Base-by-base conservation (phyloP, 2,888 invertebrate species). In the Hemistola chrysoprasaria region DNA sequence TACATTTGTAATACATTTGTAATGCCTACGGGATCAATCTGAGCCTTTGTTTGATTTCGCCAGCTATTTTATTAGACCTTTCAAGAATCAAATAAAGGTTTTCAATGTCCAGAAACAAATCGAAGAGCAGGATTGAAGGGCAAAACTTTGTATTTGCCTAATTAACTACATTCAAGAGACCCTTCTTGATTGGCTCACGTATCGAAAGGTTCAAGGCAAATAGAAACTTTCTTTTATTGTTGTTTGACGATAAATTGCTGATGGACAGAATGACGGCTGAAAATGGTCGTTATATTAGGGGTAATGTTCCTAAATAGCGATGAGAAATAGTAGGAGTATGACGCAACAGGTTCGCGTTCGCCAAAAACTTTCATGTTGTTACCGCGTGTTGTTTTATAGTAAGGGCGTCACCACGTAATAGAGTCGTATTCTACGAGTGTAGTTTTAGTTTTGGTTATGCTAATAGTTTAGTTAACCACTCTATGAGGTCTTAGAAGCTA, bases 121-220 rank as follows among this genome's bases (percentile, higher is more conserved):
- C 69, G 71, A 68, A 70, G 69, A 60, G 49, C 50, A 59, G 54
- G 55, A 46, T 50, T 52, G 50, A 53, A 48, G 56, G 57, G 60
- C 59, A 51, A 65, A 79, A 79, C 71, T 77, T 78, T 71, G 62
- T 80, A 71, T 82, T 84, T 78, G 70, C 74, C 74, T 80, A 83
- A 84, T 83, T 84, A 83, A 83, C 76, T 81, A 81, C 71, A 55
- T 80, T 77, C 72, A 68, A 64, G 64, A 64, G 75, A 70, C 69
- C 76, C 72, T 69, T 71, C 70, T 75, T 78, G 80, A 82, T 82
- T 78, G 75, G 75, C 78, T 80, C 78, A 82, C 83, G 81, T 82
- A 79, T 78, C 63, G 73, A 61, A 63, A 68, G 79, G 77, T 75
- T 77, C 73, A 72, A 65, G 75, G 73, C 70, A 77, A 77, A 79